Evolutionary conservation across 2,888 invertebrate species (phyloP), one percentile per base, ranked within the genome.

Genomic region (Lasius fuliginosus): DNA sequence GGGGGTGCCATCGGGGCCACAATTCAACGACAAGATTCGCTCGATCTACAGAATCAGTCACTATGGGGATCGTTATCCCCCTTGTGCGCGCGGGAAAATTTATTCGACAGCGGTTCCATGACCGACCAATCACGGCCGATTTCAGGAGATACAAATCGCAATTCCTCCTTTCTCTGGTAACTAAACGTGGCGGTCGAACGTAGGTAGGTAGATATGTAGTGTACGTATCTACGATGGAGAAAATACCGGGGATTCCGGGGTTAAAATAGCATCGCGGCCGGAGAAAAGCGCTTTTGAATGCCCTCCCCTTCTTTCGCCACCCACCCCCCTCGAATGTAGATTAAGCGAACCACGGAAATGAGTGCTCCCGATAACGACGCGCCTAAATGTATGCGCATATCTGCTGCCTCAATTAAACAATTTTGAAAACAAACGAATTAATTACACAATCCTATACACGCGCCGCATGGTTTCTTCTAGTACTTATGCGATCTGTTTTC

Each of bases 131-230:
- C 86, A 74, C 84, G 9, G 60, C 84, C 82, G 82, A 79, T 85
- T 64, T 27, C 76, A 75, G 30, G 46, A 71, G 87, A 86, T 86
- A 87, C 90, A 84, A 83, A 90, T 90, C 87, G 85, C 75, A 88
- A 90, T 90, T 89, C 86, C 86, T 90, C 84, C 87, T 87, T 83
- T 83, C 85, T 74, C 53, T 82, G 83, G 84, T 86, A 82, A 73
- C 83, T 69, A 81, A 81, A 82, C 62, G 42, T 58, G 23, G 36
- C 15, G 46, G 23, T 71, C 82, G 82, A 64, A 71, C 18, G 58
- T 40, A 65, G 56, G 3, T 53, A 77, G 53, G 6, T 68, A 68
- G 36, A 60, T 75, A 68, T 53, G 62, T 56, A 58, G 67, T 68
- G 53, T 65, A 73, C 56, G 60, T 64, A 62, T 33, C 64, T 69